phyloP scores from a whole-genome alignment of 1,140 invertebrate genomes.

The Vanessa atalanta region DNA sequence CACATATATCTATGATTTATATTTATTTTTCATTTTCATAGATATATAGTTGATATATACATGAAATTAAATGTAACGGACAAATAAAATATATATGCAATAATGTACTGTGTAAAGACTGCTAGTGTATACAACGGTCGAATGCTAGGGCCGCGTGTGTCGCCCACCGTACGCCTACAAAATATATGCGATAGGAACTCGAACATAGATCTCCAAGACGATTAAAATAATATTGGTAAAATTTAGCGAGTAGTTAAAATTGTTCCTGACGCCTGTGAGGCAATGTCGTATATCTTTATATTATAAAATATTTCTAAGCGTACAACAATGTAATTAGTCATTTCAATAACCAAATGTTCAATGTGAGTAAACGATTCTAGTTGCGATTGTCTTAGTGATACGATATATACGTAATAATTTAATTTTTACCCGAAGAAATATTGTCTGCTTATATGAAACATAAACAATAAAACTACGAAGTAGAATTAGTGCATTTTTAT shows the following conservation, averaged over 20 bases:
- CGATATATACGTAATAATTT: slow-evolving; percentile 80
- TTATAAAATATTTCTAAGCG: slow-evolving; percentile 68
- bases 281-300: slow-evolving; percentile 73
- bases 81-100: slow-evolving; percentile 15
- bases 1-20: background rate
- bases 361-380: slow-evolving; percentile 80
- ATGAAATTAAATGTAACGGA: slow-evolving; percentile 1
- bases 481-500: slow-evolving; percentile 55
- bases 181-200: slow-evolving; percentile 76
- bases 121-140: slow-evolving; percentile 39
- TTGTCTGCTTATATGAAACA: slow-evolving; percentile 78
- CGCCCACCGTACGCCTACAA: slow-evolving; percentile 50
- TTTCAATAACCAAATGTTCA: slow-evolving; percentile 78
- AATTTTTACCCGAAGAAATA: slow-evolving; percentile 78
- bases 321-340: slow-evolving; percentile 73
- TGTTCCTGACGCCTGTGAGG: slow-evolving; percentile 79
- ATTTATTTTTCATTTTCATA: background rate
- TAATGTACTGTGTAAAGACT: slow-evolving; percentile 42
- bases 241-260: slow-evolving; percentile 78
- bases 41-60: background rate
- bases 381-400: slow-evolving; percentile 80
- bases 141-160: slow-evolving; percentile 27
- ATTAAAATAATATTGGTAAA: slow-evolving; percentile 69
- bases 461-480: slow-evolving; percentile 78
- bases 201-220: slow-evolving; percentile 65